phyloP scores from a whole-genome alignment of 2,888 invertebrate genomes.

The Anodontia alba region DNA sequence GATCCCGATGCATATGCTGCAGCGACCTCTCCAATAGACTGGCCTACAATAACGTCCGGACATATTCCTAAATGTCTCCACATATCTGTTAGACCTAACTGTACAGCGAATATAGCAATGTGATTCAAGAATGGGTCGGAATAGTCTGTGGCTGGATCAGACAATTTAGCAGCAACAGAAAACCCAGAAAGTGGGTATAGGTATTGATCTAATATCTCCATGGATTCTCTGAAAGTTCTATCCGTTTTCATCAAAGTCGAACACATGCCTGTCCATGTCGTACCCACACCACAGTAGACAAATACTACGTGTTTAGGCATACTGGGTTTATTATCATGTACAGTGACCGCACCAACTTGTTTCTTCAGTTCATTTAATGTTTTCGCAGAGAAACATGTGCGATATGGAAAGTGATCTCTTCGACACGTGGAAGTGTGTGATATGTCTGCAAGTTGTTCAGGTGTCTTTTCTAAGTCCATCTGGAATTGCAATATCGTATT shows the following conservation, averaged over 20 bases:
- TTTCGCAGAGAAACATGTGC: background rate
- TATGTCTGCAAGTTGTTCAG: conserved; percentile 27
- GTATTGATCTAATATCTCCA: background rate
- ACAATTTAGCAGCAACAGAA: background rate
- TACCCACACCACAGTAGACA: conserved; percentile 14
- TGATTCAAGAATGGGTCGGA: conserved; percentile 64
- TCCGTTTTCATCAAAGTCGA: background rate
- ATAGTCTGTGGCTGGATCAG: background rate
- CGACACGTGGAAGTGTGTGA: conserved; percentile 56
- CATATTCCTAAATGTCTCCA: conserved; percentile 65
- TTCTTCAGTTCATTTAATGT: background rate
- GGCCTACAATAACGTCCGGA: conserved; percentile 68
- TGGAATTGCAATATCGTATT: background rate
- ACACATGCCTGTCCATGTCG: conserved; percentile 9
- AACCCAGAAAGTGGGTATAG: background rate
- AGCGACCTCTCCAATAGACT: conserved; percentile 77
- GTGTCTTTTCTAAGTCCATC: background rate
- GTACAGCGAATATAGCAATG: conserved; percentile 70
- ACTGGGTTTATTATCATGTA: background rate
- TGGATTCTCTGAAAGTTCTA: background rate
- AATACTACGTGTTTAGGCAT: conserved; percentile 31
- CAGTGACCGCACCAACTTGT: background rate
- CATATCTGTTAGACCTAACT: conserved; percentile 63
- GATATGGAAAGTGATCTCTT: conserved; percentile 49
- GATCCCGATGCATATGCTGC: conserved; percentile 65